Percentiles rank a stretch among this genome's conserved stretches.
Evolutionary conservation across 2,113 vertebrate species (phyloP).

Genomic region (Microcebus ravelobensis): DNA sequence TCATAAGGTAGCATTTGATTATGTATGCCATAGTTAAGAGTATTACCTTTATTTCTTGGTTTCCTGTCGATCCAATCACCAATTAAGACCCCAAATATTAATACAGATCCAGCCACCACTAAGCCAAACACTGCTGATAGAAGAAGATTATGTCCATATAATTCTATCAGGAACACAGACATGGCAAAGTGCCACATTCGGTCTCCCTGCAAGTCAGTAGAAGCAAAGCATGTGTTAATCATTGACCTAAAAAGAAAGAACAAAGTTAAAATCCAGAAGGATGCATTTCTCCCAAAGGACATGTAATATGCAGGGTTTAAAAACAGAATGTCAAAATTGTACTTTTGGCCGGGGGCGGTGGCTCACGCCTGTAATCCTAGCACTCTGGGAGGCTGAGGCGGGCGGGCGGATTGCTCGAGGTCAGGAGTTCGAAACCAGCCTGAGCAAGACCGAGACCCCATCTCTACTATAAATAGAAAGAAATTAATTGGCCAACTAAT

Average conservation of each 20-base stretch:
- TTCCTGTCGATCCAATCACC: slow-evolving; percentile 90
- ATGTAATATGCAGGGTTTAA: neutral
- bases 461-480: no score
- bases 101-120: slow-evolving; percentile 86
- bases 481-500: no score
- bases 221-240: neutral
- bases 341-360: neutral
- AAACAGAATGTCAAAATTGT: slow-evolving; percentile 18
- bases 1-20: neutral
- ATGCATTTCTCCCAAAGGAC: neutral
- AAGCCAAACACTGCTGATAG: slow-evolving; percentile 86
- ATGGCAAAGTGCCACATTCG: slow-evolving; percentile 89
- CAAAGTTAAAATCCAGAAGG: slow-evolving; percentile 40
- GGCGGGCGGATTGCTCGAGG: no score
- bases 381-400: no score
- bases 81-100: slow-evolving; percentile 87
- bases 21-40: neutral
- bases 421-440: no score
- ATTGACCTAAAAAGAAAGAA: neutral
- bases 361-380: no score
- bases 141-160: slow-evolving; percentile 84
- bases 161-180: slow-evolving; percentile 88
- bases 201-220: slow-evolving; percentile 82
- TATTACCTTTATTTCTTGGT: slow-evolving; percentile 88
- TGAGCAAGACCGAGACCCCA: no score